Base-by-base conservation (phyloP, 2,888 invertebrate species). In the Onchidella celtica region DNA sequence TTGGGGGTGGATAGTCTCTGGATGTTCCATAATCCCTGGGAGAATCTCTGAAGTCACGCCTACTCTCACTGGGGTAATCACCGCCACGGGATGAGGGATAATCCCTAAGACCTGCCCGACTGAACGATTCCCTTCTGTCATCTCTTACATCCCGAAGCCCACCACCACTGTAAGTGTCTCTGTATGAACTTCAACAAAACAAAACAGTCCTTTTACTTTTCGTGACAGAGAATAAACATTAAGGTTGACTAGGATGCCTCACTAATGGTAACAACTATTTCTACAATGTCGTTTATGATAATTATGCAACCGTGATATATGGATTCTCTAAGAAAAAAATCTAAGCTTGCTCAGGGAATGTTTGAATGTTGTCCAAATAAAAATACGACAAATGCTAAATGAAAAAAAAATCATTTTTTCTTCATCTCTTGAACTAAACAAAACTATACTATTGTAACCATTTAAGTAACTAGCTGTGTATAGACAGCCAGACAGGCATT, bases 61-160 rank as follows among this genome's bases (percentile, higher is more conserved):
- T 38, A 34, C 72, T 72, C 11, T 73, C 72, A 6, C 68, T 47
- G 36, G n/a, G n/a, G 38, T 79, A 79, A 11, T 79, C 79, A 40
- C 2, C n/a, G 40, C 29, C 38, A 21, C 79, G 72, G 21, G 70
- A 47, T 32, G 79, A 32, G 4, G 72, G 9, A 34, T 72, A 79
- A 24, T 79, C 79, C 65, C 79, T 40, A 14, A 57, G 68, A 17
- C 55, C 32, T 24, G 78, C 40, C 0, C 78, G 78, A 40, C 38
- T 40, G 70, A 78, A 69, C n/a, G 11, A 14, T 4, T 73, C 73
- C 3, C 79, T 29, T 27, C 73, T 73, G 21, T 79, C 79, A n/a
- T 79, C 79, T 32, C 79, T 70, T 24, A 72, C 29, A 2, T 79
- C 79, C 65, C 79, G 72, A 34, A 73, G n/a, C 72, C 72, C 36